Evolutionary conservation across 2,888 invertebrate genomes (phyloP).

Genomic region (Stegana nigrithorax): DNA sequence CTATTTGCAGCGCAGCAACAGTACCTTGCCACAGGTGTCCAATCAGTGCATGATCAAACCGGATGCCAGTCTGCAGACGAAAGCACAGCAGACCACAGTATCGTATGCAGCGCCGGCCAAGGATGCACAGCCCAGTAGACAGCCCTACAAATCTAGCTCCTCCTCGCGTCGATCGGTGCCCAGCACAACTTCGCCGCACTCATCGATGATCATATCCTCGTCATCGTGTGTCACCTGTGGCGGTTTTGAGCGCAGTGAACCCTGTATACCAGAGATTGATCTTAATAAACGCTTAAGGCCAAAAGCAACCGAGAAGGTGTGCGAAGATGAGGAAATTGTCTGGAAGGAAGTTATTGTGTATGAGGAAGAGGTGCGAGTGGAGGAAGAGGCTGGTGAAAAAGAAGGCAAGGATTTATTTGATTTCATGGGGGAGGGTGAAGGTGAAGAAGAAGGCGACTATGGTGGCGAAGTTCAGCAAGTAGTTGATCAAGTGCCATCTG

Average conservation of each 20-base stretch:
- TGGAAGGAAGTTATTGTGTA: slow-evolving; percentile 48
- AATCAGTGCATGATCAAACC: slow-evolving; percentile 47
- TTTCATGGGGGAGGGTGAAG: slow-evolving; percentile 19
- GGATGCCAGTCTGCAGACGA: slow-evolving; percentile 38
- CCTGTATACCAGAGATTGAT: slow-evolving; percentile 41
- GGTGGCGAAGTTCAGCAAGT: neutral
- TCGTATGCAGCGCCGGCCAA: slow-evolving; percentile 30
- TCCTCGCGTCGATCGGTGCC: slow-evolving; percentile 20
- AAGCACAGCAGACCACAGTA: slow-evolving; percentile 46
- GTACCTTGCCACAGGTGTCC: slow-evolving; percentile 41
- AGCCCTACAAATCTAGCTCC: slow-evolving; percentile 27
- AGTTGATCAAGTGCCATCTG: slow-evolving; percentile 14
- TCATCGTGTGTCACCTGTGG: slow-evolving; percentile 51
- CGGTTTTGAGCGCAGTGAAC: slow-evolving; percentile 42
- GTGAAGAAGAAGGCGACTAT: slow-evolving; percentile 4
- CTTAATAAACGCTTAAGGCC: slow-evolving; percentile 41
- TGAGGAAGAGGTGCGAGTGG: slow-evolving; percentile 36
- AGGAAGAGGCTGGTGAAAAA: slow-evolving; percentile 25
- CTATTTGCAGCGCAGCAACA: slow-evolving; percentile 47
- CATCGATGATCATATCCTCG: slow-evolving; percentile 47
- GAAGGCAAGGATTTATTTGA: slow-evolving; percentile 18
- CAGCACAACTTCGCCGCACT: slow-evolving; percentile 41
- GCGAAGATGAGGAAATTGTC: slow-evolving; percentile 45
- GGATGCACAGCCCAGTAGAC: slow-evolving; percentile 25
- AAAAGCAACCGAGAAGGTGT: slow-evolving; percentile 38